Evolutionary conservation across 92 coral and sea anemone species (phyloP).

Genomic region (Zoanthus sansibaricus): DNA sequence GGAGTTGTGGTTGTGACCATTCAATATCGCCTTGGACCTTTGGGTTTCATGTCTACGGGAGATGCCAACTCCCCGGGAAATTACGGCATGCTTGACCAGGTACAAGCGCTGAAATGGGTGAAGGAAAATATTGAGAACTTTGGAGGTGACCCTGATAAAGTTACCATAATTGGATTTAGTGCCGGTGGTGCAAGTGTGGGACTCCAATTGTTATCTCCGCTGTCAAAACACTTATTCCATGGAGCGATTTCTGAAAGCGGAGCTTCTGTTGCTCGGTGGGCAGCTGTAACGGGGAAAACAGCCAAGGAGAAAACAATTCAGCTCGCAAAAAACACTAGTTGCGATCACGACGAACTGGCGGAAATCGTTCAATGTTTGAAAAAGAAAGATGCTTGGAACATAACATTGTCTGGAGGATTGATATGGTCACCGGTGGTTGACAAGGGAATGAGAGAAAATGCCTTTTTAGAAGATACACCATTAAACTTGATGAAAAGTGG

Average conservation of each 20-base stretch:
- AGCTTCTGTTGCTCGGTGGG: background rate
- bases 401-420: no score
- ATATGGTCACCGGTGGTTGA: no score
- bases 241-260: conserved; percentile 21
- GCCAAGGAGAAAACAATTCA: background rate
- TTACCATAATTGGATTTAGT: conserved; percentile 36
- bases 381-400: no score
- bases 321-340: background rate
- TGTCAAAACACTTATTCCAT: background rate
- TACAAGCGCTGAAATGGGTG: conserved; percentile 19
- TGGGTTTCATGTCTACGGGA: conserved; percentile 17
- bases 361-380: background rate
- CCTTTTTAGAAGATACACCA: no score
- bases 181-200: conserved; percentile 35
- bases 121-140: background rate
- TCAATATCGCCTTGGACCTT: conserved; percentile 3
- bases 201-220: conserved; percentile 19
- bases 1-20: conserved; percentile 22
- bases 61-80: conserved; percentile 2
- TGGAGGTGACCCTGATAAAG: conserved; percentile 13
- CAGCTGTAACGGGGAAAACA: background rate
- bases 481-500: no score
- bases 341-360: no score
- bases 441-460: no score
- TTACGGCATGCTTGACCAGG: conserved; percentile 31